These are phyloP conservation scores for Aporophyla nigra DNA, from an alignment of 2,888 invertebrate genomes.

Conservation along the genomic window DNA sequence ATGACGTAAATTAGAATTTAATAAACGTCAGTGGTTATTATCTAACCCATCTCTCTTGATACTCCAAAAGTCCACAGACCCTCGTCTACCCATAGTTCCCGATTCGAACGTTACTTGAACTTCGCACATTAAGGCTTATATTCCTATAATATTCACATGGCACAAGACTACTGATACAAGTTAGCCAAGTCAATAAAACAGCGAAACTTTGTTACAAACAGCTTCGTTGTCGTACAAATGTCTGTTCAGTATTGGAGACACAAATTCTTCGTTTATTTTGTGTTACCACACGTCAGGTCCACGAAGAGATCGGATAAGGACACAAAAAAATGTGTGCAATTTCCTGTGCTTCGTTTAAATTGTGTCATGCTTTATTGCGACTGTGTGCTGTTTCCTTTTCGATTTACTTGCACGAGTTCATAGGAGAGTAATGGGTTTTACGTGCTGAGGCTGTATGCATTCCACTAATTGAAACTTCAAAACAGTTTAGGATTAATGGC, in stretches of 20 bases:
- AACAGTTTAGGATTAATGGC: constrained; percentile 22
- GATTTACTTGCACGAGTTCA: constrained; percentile 35
- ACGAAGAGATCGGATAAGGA: constrained; percentile 42
- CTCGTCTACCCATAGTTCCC: constrained; percentile 26
- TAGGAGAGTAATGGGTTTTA: constrained; percentile 51
- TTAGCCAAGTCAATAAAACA: constrained; percentile 61
- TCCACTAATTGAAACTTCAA: constrained; percentile 54
- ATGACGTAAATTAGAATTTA: not conserved
- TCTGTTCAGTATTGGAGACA: constrained; percentile 48
- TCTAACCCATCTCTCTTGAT: not conserved
- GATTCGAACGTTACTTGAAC: constrained; percentile 29
- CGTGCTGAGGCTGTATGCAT: constrained; percentile 31
- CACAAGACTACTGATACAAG: constrained; percentile 47
- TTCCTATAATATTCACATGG: constrained; percentile 54
- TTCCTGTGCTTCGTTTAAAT: constrained; percentile 52
- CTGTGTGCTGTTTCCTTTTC: constrained; percentile 32
- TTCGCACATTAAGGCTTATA: constrained; percentile 40
- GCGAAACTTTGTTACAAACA: constrained; percentile 57
- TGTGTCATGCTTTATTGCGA: constrained; percentile 49
- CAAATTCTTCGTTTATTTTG: constrained; percentile 61
- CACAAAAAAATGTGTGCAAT: constrained; percentile 38
- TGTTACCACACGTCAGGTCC: constrained; percentile 51
- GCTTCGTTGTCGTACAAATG: constrained; percentile 46
- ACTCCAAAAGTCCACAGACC: not conserved
- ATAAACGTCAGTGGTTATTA: constrained; percentile 2